These are phyloP conservation scores for Maccullochella peelii DNA, from an alignment of 2,113 vertebrate species.

Conservation along the genomic window DNA sequence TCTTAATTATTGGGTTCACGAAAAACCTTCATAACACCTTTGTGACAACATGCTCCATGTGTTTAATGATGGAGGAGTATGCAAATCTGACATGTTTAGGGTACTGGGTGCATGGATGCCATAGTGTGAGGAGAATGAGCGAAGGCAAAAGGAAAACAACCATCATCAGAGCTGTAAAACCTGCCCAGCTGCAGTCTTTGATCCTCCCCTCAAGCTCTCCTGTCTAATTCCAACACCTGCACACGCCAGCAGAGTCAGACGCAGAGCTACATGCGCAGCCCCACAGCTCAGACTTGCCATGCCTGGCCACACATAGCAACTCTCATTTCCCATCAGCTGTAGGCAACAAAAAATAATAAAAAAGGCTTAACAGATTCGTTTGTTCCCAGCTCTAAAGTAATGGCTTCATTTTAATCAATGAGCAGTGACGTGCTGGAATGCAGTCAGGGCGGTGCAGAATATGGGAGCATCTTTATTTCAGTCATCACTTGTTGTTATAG, in stretches of 20 bases:
- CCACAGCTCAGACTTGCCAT: conserved; percentile 58
- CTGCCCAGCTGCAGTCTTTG: conserved; percentile 69
- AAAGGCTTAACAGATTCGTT: conserved; percentile 43
- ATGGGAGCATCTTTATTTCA: conserved; percentile 21
- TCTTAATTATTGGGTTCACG: background rate
- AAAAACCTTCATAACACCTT: too few relatives aligned
- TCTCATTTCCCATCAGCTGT: conserved; percentile 32
- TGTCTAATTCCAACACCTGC: conserved; percentile 53
- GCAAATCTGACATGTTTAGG: background rate
- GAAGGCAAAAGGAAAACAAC: conserved; percentile 50
- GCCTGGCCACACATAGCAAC: conserved; percentile 40
- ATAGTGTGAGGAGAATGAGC: conserved; percentile 4
- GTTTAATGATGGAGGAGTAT: background rate
- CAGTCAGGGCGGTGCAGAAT: background rate
- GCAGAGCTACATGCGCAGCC: conserved; percentile 15
- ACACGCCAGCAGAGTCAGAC: conserved; percentile 42
- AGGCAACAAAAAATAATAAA: conserved; percentile 10
- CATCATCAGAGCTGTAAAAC: conserved; percentile 63
- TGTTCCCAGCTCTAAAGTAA: conserved; percentile 29
- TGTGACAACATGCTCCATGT: background rate
- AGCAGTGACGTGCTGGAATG: conserved; percentile 15
- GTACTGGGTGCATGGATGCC: conserved; percentile 19
- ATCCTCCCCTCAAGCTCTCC: conserved; percentile 59
- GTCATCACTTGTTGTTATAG: conserved; percentile 33
- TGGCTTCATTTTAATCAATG: conserved; percentile 50